phyloP scores from a whole-genome alignment of 1,140 invertebrate genomes.

The Lineus longissimus region DNA sequence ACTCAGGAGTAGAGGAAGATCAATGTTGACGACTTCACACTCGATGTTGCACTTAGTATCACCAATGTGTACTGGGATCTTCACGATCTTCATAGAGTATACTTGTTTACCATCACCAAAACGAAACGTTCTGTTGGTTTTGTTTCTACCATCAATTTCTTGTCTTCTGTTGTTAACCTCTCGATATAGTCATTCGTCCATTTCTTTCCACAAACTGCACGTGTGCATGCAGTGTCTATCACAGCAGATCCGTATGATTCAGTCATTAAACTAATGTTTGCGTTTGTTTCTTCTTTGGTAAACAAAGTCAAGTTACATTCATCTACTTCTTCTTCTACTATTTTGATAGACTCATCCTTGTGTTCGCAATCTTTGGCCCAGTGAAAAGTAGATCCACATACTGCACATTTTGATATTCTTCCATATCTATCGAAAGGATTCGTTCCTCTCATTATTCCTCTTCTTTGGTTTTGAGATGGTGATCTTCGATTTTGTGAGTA shows the following conservation, averaged over 20 bases:
- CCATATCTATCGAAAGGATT: background rate
- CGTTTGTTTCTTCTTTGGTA: background rate
- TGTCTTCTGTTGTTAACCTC: background rate
- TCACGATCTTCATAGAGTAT: slow-evolving; percentile 16
- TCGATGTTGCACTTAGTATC: slow-evolving; percentile 19
- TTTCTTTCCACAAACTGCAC: slow-evolving; percentile 13
- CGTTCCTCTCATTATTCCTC: background rate
- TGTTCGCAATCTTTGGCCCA: slow-evolving; percentile 10
- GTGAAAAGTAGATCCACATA: slow-evolving; percentile 5
- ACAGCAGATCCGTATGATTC: slow-evolving; percentile 18
- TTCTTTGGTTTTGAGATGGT: background rate
- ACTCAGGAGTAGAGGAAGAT: slow-evolving; percentile 22
- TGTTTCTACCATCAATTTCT: background rate
- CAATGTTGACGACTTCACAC: slow-evolving; percentile 18
- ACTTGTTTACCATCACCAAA: slow-evolving; percentile 22
- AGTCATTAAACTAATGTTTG: slow-evolving; percentile 14
- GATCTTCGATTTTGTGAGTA: background rate
- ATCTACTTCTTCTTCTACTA: background rate
- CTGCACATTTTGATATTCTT: background rate
- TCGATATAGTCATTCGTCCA: slow-evolving; percentile 3
- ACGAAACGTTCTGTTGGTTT: slow-evolving; percentile 13
- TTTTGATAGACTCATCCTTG: slow-evolving; percentile 10
- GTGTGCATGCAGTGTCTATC: slow-evolving; percentile 17
- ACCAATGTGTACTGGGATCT: slow-evolving; percentile 20
- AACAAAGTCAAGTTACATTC: slow-evolving; percentile 19